These are phyloP conservation scores for Hirtodrosophila alboralis DNA, from an alignment of 2,888 invertebrate species.

Conservation along the genomic window DNA sequence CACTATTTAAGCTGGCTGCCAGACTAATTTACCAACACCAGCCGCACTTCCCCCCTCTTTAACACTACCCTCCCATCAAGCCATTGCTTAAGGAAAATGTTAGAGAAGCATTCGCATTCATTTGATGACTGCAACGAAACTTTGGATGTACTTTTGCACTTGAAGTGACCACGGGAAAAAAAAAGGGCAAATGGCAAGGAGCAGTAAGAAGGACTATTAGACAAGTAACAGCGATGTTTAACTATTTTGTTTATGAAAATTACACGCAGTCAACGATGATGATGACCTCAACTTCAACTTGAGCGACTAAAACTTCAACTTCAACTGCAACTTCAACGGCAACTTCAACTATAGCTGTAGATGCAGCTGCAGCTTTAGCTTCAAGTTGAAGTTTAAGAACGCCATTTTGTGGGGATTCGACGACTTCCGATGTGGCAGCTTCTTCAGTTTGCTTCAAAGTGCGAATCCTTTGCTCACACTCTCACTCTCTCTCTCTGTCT, in stretches of 20 bases:
- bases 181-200: not conserved
- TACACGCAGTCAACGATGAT: conserved; percentile 35
- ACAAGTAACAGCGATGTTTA: conserved; percentile 56
- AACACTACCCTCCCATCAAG: no score
- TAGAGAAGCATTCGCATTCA: not conserved
- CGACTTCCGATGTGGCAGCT: conserved; percentile 52
- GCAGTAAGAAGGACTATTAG: conserved; percentile 18
- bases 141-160: conserved; percentile 49
- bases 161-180: conserved; percentile 31
- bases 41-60: no score
- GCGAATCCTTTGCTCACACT: not conserved
- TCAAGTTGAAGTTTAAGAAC: conserved; percentile 41
- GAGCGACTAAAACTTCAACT: conserved; percentile 29
- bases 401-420: conserved; percentile 37
- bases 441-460: not conserved
- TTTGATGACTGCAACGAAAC: conserved; percentile 27
- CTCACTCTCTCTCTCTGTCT: not conserved
- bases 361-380: conserved; percentile 18
- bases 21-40: no score
- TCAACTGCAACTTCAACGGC: conserved; percentile 21
- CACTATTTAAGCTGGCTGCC: no score
- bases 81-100: no score
- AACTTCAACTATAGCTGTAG: no score
- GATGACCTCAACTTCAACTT: conserved; percentile 56
- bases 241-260: conserved; percentile 76